Percentiles rank a stretch among this genome's conserved stretches.
phyloP scores from a whole-genome alignment of 2,888 invertebrate genomes.

The Steinernema hermaphroditum region DNA sequence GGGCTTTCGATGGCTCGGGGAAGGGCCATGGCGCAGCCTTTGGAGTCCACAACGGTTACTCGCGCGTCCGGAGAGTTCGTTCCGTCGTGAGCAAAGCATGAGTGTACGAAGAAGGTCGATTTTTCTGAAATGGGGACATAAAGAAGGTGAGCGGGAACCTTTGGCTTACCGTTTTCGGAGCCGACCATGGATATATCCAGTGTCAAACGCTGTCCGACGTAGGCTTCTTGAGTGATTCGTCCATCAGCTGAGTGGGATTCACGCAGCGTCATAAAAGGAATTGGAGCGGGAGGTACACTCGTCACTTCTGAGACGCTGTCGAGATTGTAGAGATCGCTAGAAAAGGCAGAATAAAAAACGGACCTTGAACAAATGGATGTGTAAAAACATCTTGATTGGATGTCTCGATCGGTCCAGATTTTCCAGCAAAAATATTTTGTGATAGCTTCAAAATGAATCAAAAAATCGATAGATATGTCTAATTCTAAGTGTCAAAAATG shows the following conservation, averaged over 20 bases:
- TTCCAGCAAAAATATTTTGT: too few relatives aligned
- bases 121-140: conserved; percentile 62
- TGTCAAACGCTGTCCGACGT: conserved; percentile 63
- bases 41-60: conserved; percentile 59
- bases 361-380: not conserved
- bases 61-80: conserved; percentile 60
- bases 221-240: conserved; percentile 42
- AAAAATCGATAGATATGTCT: too few relatives aligned
- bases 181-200: conserved; percentile 48
- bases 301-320: not conserved
- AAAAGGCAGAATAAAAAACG: not conserved
- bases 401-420: too few relatives aligned
- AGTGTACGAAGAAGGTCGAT: conserved; percentile 65
- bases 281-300: not conserved
- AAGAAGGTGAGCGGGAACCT: too few relatives aligned
- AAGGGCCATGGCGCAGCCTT: conserved; percentile 63
- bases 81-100: conserved; percentile 65
- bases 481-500: too few relatives aligned
- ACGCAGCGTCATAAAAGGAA: not conserved
- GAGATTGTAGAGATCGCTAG: not conserved
- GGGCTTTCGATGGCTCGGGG: conserved; percentile 64
- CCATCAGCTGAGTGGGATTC: not conserved
- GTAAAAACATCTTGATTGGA: too few relatives aligned
- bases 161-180: not conserved
- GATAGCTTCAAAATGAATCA: too few relatives aligned